Percentiles rank a stretch among this genome's conserved stretches.
Conservation (phyloP, 2,113 vertebrate species). For the Calidris pugnax region DNA sequence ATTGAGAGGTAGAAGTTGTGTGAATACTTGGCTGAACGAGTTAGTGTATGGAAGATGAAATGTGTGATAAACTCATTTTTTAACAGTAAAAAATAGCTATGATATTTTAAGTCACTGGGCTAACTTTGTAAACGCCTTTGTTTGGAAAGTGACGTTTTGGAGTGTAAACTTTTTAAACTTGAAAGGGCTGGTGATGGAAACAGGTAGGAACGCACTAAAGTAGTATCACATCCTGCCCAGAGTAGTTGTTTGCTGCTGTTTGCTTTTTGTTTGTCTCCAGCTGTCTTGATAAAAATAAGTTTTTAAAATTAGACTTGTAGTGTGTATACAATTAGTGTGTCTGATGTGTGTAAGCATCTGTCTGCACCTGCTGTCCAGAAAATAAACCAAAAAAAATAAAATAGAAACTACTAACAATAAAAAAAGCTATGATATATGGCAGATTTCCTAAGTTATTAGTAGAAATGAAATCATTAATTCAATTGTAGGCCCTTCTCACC, state of each 20-base stretch:
- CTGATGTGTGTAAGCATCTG: neutral
- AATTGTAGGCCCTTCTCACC: neutral
- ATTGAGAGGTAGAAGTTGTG: neutral
- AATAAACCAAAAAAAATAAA: neutral
- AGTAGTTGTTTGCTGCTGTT: neutral
- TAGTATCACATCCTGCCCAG: neutral
- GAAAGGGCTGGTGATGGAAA: neutral
- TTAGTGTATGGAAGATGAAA: neutral
- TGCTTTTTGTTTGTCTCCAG: neutral
- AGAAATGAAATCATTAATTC: neutral
- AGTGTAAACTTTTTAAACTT: neutral
- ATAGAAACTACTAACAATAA: neutral
- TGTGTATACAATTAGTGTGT: neutral
- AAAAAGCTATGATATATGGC: neutral
- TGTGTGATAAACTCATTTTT: neutral
- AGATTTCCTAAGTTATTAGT: neutral
- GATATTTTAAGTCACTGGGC: neutral
- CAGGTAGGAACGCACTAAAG: neutral
- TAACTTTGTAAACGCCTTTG: neutral
- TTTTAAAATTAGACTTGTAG: slow-evolving; percentile 34
- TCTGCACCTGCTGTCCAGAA: neutral
- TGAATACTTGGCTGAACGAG: neutral
- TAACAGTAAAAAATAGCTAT: neutral
- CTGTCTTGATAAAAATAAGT: slow-evolving; percentile 22
- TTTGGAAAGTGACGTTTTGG: neutral